Base-by-base conservation (phyloP, 2,888 invertebrate genomes). In the Epiperipatus broadwayi region DNA sequence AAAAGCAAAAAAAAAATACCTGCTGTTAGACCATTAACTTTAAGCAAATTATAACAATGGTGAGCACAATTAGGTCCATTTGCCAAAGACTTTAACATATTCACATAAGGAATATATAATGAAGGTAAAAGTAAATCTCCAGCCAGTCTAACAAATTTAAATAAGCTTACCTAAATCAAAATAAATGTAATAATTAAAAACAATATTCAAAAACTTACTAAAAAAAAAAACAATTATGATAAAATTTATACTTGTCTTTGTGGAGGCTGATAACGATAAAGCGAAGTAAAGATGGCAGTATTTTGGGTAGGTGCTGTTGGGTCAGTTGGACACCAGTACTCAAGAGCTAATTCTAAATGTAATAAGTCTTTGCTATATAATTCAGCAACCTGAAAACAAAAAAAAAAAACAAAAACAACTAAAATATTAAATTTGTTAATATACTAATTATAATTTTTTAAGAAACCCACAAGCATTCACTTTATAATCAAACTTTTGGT, bases 121-220 rank as follows among this genome's bases (percentile, higher is more conserved):
- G 78, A 72, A 4, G 80, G 72, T 5, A 81, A 78, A 44, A 87
- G 65, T 53, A 80, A 68, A 59, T 84, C 84, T 32, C 87, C 84
- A 30, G 85, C 78, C 44, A 80, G 66, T 0, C 83, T 71, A 22
- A 91, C 75, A 60, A 93, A 89, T 64, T 89, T 91, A 63, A 78
- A 81, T 27, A 93, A 63, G 0, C 78, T 74, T 4, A 79, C 76
- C 38, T 79, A 42, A 33, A 27, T 25, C 41, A 15, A 12, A 32
- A 27, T 8, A 35, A 36, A 35, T 4, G 42, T 30, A n/a, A n/a
- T n/a, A n/a, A n/a, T n/a, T n/a, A n/a, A n/a, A n/a, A n/a, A 8
- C 43, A 39, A 25, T 41, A 41, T 8, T 41, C 37, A 19, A 40
- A 38, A 30, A 37, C 39, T 12, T 35, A 39, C 30, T 36, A 39